A percentile compares a stretch with the other conserved stretches of the same genome.
Conservation (phyloP, 2,113 vertebrate genomes). For the Tupaia tana region DNA sequence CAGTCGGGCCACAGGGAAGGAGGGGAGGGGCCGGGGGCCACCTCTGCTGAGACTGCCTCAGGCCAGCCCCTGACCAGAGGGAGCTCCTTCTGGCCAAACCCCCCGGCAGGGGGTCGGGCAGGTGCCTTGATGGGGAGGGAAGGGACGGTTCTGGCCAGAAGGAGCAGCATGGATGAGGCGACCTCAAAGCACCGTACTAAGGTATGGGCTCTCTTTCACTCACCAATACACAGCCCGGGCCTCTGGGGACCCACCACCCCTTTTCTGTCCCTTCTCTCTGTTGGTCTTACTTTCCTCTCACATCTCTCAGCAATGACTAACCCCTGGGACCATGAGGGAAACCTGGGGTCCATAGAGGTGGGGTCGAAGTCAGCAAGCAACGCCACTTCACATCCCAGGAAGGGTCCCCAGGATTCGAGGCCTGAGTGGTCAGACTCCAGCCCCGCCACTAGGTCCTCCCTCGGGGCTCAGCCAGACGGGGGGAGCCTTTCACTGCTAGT, state of each 20-base stretch:
- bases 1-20: background rate
- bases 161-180: accelerated
- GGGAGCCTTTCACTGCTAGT: background rate
- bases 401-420: background rate
- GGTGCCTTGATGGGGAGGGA: background rate
- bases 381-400: background rate
- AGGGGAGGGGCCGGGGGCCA: background rate
- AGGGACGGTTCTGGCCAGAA: background rate
- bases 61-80: background rate
- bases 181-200: background rate
- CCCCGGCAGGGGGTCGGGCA: no score
- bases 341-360: background rate
- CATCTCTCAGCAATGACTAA: background rate
- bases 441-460: background rate
- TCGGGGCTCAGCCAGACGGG: background rate
- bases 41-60: background rate
- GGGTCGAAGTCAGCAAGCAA: background rate
- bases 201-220: background rate
- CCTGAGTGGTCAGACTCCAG: background rate
- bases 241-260: no score
- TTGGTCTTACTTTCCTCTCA: background rate
- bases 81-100: background rate
- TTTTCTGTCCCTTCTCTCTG: background rate
- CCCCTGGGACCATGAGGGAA: background rate
- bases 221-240: background rate